Conservation (phyloP, 2,888 invertebrate species). For the Melinopterus prodromus region DNA sequence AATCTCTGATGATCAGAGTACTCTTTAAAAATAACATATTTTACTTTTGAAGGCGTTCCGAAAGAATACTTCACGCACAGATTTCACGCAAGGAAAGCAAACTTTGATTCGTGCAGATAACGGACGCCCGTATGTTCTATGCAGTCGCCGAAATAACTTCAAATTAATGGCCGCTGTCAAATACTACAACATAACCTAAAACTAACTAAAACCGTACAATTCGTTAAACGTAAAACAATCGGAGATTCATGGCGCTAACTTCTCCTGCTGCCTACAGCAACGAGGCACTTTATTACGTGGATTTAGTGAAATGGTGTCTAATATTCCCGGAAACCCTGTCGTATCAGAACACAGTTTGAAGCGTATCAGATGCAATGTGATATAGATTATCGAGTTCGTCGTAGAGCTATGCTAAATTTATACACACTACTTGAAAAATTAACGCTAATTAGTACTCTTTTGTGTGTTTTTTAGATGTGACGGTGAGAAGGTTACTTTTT, state of each 20-base stretch:
- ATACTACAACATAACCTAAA: background rate
- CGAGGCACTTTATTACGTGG: slow-evolving; percentile 40
- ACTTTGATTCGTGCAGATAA: background rate
- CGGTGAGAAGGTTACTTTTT: too few species aligned
- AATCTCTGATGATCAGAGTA: slow-evolving; percentile 21
- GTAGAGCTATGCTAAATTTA: too few species aligned
- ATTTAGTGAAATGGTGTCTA: slow-evolving; percentile 36
- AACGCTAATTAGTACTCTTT: too few species aligned
- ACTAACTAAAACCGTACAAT: background rate
- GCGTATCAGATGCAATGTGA: slow-evolving; percentile 40
- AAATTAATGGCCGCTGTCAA: background rate
- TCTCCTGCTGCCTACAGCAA: slow-evolving; percentile 31
- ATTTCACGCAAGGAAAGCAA: background rate
- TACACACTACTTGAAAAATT: too few species aligned
- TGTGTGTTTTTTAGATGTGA: too few species aligned
- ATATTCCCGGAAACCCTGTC: slow-evolving; percentile 41
- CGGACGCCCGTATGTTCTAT: too few species aligned
- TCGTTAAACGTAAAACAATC: background rate
- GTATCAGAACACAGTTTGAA: slow-evolving; percentile 43
- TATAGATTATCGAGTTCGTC: slow-evolving; percentile 29
- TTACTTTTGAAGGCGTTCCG: background rate
- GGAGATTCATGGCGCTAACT: background rate
- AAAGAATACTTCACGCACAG: background rate
- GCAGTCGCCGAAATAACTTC: background rate
- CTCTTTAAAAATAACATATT: slow-evolving; percentile 22